phyloP scores from a whole-genome alignment of 2,113 vertebrate genomes.

The Brachirus orientalis region DNA sequence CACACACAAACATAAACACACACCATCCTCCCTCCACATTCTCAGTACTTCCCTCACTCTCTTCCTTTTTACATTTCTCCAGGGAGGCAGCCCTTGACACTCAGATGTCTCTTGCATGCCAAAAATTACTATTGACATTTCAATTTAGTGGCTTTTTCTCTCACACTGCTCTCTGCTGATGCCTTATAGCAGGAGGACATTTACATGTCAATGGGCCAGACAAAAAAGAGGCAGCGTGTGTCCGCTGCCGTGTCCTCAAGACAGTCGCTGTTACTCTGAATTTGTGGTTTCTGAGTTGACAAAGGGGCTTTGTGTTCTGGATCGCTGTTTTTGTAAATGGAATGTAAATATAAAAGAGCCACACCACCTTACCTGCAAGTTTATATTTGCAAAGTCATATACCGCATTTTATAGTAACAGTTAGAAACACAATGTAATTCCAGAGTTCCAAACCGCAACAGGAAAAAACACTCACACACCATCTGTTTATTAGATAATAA shows the following conservation, averaged over 20 bases:
- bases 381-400: no score
- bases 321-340: slow-evolving; percentile 29
- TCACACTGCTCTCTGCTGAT: slow-evolving; percentile 82
- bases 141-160: slow-evolving; percentile 84
- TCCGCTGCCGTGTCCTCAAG: slow-evolving; percentile 51
- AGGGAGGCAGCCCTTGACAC: slow-evolving; percentile 77
- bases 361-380: neutral
- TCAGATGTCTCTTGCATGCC: slow-evolving; percentile 82
- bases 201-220: slow-evolving; percentile 91
- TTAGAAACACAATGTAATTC: no score
- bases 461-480: no score
- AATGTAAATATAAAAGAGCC: slow-evolving; percentile 26
- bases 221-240: slow-evolving; percentile 64
- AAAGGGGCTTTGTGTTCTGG: slow-evolving; percentile 33
- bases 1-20: slow-evolving; percentile 18
- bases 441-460: no score
- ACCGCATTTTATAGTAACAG: no score
- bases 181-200: slow-evolving; percentile 85
- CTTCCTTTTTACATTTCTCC: slow-evolving; percentile 70
- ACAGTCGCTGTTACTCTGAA: slow-evolving; percentile 39
- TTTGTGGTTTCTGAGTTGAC: slow-evolving; percentile 36
- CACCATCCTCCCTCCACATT: slow-evolving; percentile 43
- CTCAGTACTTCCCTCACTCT: slow-evolving; percentile 42
- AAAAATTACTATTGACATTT: slow-evolving; percentile 95
- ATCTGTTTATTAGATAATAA: no score